Base-by-base conservation (phyloP, 2,797 vertebrate species). In the Channallabes apus region DNA sequence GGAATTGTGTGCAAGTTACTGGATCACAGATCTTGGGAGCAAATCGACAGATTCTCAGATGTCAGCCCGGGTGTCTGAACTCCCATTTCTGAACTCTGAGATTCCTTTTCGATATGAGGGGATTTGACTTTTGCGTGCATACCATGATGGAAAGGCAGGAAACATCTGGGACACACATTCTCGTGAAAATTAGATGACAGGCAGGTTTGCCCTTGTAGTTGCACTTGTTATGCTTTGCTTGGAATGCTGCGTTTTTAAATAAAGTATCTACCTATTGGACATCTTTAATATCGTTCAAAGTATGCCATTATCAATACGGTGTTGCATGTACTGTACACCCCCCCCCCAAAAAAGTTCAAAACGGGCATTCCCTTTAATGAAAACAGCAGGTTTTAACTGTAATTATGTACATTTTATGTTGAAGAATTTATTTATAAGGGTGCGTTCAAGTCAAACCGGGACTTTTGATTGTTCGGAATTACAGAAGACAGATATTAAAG, bases 91-190 rank as follows among this genome's bases (percentile, higher is more conserved):
- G 87, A 89, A 89, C 88, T 86, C 84, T 72, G 54, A 88, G 89
- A 90, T 89, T 85, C 84, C 84, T 87, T 46, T 85, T 89, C 41
- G 88, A 91, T 89, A 89, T 85, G 90, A 90, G 85, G 80, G 86
- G 88, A 89, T 91, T 90, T 88, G 90, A 88, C 90, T 91, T 83
- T 89, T 84, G 88, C 90, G 84, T 91, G 91, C 86, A 61, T 89
- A 89, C 86, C 69, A 84, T 90, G 88, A 90, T 90, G 88, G 90
- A 91, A 90, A 89, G 86, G 82, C 86, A 87, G 90, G 89, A 89
- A 90, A 91, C 90, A 93, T 93, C 88, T 91, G 90, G 90, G 82
- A 81, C 87, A 85, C 90, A 91, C 88, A 87, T 91, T 88, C 87
- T 24, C 15, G 20, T 87, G 87, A 79, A 89, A 89, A 87, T 84